Evolutionary conservation across 2,888 invertebrate species (phyloP), one percentile per base, ranked within the genome.

Genomic region (Teleiodes luculella): DNA sequence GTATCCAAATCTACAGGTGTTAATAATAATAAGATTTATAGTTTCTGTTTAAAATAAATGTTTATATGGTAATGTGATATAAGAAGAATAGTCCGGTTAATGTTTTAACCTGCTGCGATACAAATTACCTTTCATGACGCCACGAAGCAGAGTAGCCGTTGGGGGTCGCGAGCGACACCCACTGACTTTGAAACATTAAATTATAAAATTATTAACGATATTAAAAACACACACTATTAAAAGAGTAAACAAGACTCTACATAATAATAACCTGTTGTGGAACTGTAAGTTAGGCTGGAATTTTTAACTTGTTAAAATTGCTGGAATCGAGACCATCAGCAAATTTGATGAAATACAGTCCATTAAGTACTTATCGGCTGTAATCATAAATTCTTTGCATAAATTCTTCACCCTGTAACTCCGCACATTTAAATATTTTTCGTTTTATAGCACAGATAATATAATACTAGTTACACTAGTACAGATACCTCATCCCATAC

Each of bases 341-440:
- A n/a, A 33, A n/a, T 33, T 3, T 33, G n/a, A n/a, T n/a, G n/a
- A 24, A 43, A 43, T 3, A 20, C 43, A 43, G 43, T 20, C 43
- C 24, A n/a, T 24, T 20, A 43, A 24, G n/a, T n/a, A 43, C 18
- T 43, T 28, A 24, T 43, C 28, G 5, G 54, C 57, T 50, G 48
- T 49, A 53, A 35, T 47, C 33, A 20, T 47, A 47, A 48, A 57
- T n/a, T n/a, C n/a, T n/a, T n/a, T n/a, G n/a, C n/a, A 20, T 47
- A 47, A 48, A 57, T 59, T 55, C 53, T 33, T 54, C 64, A 74
- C 70, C 74, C 71, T 71, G 72, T 71, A 66, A 74, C 76, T 74
- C 65, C 58, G 63, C 77, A 76, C 77, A n/a, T 75, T 70, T 67
- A 61, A 61, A 55, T 50, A 58, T 56, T 65, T 68, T 63, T 49